Conservation (phyloP, 2,888 invertebrate species). For the Periphyllus acericola region DNA sequence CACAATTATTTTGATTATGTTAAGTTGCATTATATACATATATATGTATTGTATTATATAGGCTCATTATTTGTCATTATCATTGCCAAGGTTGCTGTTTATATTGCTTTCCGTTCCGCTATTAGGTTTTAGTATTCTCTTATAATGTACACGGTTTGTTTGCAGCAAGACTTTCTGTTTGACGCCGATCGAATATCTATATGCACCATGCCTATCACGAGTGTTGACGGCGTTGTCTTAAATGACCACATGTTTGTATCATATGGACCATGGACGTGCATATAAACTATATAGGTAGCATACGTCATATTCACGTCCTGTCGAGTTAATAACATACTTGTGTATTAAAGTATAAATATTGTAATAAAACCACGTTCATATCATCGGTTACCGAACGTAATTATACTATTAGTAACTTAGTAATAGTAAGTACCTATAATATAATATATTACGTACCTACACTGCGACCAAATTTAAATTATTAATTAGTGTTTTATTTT, state of each 20-base stretch:
- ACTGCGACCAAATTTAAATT: not conserved
- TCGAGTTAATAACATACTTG: not conserved
- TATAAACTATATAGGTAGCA: not conserved
- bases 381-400: not conserved
- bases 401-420: not conserved
- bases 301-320: not conserved
- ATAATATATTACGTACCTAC: not conserved
- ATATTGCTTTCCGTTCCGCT: not conserved
- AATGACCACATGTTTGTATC: not conserved
- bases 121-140: not conserved
- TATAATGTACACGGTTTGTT: not conserved
- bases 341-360: not conserved
- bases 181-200: not conserved
- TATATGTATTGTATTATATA: not conserved
- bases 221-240: not conserved
- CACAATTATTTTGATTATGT: not conserved
- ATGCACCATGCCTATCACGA: not conserved
- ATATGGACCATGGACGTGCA: too few relatives aligned
- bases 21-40: not conserved
- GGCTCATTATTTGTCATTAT: conserved; percentile 32
- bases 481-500: not conserved
- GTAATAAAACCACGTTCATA: not conserved
- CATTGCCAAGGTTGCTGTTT: conserved; percentile 43
- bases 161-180: conserved; percentile 14
- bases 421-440: not conserved